A percentile compares a stretch with the other conserved stretches of the same genome.
These are phyloP conservation scores for Scaptomyza parva DNA, from an alignment of 2,888 invertebrate genomes.

Conservation along the genomic window DNA sequence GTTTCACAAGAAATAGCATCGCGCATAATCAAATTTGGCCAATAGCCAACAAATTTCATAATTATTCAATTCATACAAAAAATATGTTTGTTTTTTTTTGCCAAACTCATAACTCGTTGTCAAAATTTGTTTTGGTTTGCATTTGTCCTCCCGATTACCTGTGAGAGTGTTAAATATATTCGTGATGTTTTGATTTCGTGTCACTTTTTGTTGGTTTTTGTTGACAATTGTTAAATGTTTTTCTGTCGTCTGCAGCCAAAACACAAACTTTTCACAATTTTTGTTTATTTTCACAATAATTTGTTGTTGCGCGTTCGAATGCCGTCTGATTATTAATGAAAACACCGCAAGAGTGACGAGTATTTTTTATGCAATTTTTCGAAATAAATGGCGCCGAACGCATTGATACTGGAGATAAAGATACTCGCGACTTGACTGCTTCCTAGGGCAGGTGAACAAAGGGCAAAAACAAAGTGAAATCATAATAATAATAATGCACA, in stretches of 20 bases:
- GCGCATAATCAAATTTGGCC: constrained; percentile 51
- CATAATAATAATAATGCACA: constrained; percentile 29
- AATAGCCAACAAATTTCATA: constrained; percentile 60
- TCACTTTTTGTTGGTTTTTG: constrained; percentile 5
- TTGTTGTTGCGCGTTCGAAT: constrained; percentile 42
- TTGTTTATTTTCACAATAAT: constrained; percentile 31
- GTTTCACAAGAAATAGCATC: constrained; percentile 5
- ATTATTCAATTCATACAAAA: constrained; percentile 40
- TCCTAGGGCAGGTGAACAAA: constrained; percentile 58
- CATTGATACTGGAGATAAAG: constrained; percentile 29
- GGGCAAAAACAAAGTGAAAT: constrained; percentile 32
- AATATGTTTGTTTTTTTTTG: constrained; percentile 6
- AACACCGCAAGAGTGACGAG: constrained; percentile 20
- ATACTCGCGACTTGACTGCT: constrained; percentile 17
- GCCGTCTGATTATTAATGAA: constrained; percentile 59
- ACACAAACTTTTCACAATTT: constrained; percentile 37
- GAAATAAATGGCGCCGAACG: constrained; percentile 36
- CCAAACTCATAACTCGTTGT: constrained; percentile 15
- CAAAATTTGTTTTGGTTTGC: constrained; percentile 5
- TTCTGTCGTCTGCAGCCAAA: constrained; percentile 10
- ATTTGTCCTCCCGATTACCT: constrained; percentile 39
- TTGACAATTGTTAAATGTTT: constrained; percentile 37
- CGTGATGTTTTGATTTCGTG: constrained; percentile 19
- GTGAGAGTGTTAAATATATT: constrained; percentile 9
- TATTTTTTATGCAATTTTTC: constrained; percentile 56